A percentile compares a stretch with the other conserved stretches of the same genome.
phyloP scores from a whole-genome alignment of 1,140 invertebrate species.

The Sycophaga agraensis region DNA sequence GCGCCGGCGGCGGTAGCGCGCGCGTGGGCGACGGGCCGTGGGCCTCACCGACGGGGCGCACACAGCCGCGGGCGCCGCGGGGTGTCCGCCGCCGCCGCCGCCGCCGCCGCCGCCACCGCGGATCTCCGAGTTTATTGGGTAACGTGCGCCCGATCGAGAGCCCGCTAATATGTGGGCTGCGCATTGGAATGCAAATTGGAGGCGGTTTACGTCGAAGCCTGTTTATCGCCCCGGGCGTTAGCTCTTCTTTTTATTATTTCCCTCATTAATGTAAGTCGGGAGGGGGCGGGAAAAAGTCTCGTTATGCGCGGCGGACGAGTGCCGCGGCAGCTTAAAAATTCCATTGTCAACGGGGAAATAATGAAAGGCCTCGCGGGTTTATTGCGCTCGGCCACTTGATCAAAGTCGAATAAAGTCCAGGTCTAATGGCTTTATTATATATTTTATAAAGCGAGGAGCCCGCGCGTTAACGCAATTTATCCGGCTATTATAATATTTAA shows the following conservation, averaged over 20 bases:
- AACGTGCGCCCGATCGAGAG: neutral
- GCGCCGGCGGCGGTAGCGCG: too few relatives aligned
- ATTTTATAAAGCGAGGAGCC: too few relatives aligned
- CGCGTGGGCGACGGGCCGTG: too few relatives aligned
- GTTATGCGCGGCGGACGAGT: too few relatives aligned
- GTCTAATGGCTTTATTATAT: too few relatives aligned
- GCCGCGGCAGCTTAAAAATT: too few relatives aligned
- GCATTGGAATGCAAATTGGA: slow-evolving; percentile 5
- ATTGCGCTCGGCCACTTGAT: too few relatives aligned
- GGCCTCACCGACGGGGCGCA: neutral
- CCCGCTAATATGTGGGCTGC: neutral
- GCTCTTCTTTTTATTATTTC: neutral
- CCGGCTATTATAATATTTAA: too few relatives aligned
- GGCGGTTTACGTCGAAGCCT: neutral
- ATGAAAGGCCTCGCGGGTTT: too few relatives aligned
- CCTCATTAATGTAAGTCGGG: neutral
- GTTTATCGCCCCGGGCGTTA: slow-evolving; percentile 8
- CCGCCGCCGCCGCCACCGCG: neutral
- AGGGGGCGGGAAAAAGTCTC: neutral
- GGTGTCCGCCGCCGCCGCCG: neutral
- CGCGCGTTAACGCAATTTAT: too few relatives aligned
- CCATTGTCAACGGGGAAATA: too few relatives aligned
- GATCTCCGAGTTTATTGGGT: neutral
- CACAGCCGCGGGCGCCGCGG: neutral
- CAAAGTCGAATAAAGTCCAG: too few relatives aligned